Base-by-base conservation (phyloP, 2,797 vertebrate species). In the Smutsia gigantea region DNA sequence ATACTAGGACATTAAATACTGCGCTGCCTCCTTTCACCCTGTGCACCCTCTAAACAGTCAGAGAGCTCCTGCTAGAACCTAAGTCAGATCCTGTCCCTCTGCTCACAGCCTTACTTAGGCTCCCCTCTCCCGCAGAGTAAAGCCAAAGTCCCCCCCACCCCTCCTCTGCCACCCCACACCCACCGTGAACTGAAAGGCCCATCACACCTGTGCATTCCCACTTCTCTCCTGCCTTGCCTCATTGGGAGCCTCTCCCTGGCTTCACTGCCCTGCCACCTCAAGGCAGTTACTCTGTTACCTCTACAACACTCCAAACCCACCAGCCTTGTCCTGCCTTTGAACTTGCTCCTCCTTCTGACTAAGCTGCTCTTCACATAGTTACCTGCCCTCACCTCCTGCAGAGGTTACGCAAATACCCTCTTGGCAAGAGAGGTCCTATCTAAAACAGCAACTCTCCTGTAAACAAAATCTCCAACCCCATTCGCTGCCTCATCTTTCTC, bases 121-220 rank as follows among this genome's bases (percentile, higher is more conserved):
- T 53, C 37, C 61, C 1, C 10, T 31, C 46, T 64, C 27, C 4
- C 21, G 87, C 19, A 13, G 57, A 68, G 57, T 15, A 21, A 49
- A 90, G 64, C 7, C 34, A 31, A 75, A 14, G 37, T 18, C 27
- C 51, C 17, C 12, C 21, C 6, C 14, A 57, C 31, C 3, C 23
- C 29, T 42, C 19, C 12, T 21, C 13, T 12, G 57, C 31, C 3
- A 23, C 9, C 46, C 46, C 46, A 46, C 9, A 46, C 46, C 46
- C 46, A 46, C 46, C 7, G 2, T 3, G 34, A 23, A 49, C 63
- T 29, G 39, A 53, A 72, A 86, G 63, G 29, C 25, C 10, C 19
- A 11, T 1, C 18, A 27, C 7, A 4, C 2, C 39, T n/a, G 15
- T 1, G 1, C 4, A 29, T 1, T 5, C 23, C 31, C 9, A 2